Evolutionary conservation across 2,113 vertebrate species (phyloP).

Genomic region (Labrus mixtus): DNA sequence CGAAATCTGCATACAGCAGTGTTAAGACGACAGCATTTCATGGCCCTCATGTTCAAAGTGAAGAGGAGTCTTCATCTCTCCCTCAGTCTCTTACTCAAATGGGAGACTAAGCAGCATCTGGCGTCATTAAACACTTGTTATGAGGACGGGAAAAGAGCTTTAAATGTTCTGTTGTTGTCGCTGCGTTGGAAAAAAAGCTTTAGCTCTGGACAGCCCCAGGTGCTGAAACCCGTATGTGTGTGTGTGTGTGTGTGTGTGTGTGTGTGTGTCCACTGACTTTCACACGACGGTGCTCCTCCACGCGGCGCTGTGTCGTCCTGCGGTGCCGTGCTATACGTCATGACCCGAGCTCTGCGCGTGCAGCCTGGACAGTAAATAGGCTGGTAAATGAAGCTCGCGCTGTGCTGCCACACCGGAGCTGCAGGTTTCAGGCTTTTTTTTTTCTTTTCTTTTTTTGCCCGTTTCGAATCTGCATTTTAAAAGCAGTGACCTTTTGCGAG

Average conservation of each 20-base stretch:
- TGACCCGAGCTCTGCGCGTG: neutral
- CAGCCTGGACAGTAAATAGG: slow-evolving; percentile 7
- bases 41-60: slow-evolving; percentile 48
- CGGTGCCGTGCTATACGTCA: slow-evolving; percentile 19
- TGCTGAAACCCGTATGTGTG: slow-evolving; percentile 47
- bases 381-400: slow-evolving; percentile 10
- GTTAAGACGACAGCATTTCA: slow-evolving; percentile 11
- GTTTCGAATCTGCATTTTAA: slow-evolving; percentile 51
- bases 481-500: slow-evolving; percentile 56
- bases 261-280: slow-evolving; percentile 18
- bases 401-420: slow-evolving; percentile 11
- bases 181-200: slow-evolving; percentile 14
- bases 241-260: neutral
- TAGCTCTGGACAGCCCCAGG: slow-evolving; percentile 51
- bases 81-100: slow-evolving; percentile 32
- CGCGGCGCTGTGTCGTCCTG: slow-evolving; percentile 17
- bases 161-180: slow-evolving; percentile 42
- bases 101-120: slow-evolving; percentile 65
- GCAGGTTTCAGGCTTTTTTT: slow-evolving; percentile 21
- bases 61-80: slow-evolving; percentile 43
- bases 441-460: too few relatives aligned
- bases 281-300: slow-evolving; percentile 4
- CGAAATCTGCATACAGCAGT: slow-evolving; percentile 13
- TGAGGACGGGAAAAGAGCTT: slow-evolving; percentile 31
- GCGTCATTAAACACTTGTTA: slow-evolving; percentile 73